These are phyloP conservation scores for Idris sp. DNA, from an alignment of 1,140 invertebrate genomes.

Conservation along the genomic window DNA sequence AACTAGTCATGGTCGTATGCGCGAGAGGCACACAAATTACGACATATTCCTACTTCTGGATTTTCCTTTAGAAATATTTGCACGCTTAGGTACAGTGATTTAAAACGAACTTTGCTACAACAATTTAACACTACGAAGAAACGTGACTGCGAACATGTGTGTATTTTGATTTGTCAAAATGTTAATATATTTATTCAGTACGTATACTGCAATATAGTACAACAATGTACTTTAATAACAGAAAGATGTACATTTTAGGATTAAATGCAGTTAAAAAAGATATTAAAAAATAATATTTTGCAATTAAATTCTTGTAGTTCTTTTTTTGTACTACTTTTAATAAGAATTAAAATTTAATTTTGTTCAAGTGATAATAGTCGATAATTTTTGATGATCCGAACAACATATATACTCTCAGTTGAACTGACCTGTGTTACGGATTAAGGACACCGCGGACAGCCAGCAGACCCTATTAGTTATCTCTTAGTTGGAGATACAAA, in stretches of 20 bases:
- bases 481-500: conserved; percentile 62
- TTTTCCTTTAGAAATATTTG: conserved; percentile 25
- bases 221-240: too few species aligned
- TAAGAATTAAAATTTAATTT: too few species aligned
- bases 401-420: conserved; percentile 11
- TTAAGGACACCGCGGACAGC: conserved; percentile 38
- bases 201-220: too few species aligned
- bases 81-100: conserved; percentile 24
- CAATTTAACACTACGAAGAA: conserved; percentile 23
- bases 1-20: conserved; percentile 6
- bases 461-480: conserved; percentile 65
- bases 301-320: too few species aligned
- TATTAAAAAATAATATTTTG: too few species aligned
- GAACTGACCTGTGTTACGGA: conserved; percentile 33
- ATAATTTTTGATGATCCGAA: conserved; percentile 19
- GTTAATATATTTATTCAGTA: too few species aligned
- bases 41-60: conserved; percentile 11
- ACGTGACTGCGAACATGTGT: conserved; percentile 13
- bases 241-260: too few species aligned
- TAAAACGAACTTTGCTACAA: conserved; percentile 19
- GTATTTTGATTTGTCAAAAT: conserved; percentile 19
- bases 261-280: too few species aligned
- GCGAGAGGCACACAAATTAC: conserved; percentile 15
- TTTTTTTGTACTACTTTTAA: too few species aligned
- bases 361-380: neutral